phyloP scores from a whole-genome alignment of 37 sponge, comb jelly and placozoan genomes.

The Spongia lamella region DNA sequence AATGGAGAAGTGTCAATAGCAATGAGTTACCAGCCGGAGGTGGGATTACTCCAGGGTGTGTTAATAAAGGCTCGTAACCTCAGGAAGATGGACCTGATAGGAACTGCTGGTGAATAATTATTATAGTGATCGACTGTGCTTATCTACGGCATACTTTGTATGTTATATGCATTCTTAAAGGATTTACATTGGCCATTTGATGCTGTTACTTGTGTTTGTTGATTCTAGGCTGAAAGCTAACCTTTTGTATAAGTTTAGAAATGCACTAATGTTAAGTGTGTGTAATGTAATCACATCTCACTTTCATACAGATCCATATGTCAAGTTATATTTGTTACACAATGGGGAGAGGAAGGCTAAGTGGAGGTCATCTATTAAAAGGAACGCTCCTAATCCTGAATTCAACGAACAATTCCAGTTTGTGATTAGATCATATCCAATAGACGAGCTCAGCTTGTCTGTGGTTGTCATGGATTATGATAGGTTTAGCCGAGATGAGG shows the following conservation, averaged over 20 bases:
- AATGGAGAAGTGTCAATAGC: constrained; percentile 28
- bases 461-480: no score
- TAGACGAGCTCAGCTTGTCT: no score
- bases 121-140: no score
- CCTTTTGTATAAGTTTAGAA: no score
- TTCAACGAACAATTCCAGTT: constrained; percentile 73
- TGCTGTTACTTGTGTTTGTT: no score
- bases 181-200: no score
- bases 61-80: constrained; percentile 34
- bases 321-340: constrained; percentile 50
- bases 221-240: no score
- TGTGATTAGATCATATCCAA: constrained; percentile 2
- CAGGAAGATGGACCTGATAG: constrained; percentile 2
- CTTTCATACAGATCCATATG: constrained; percentile 63
- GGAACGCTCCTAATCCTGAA: constrained; percentile 48
- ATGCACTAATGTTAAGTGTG: no score
- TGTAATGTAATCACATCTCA: background rate
- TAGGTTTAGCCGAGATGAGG: no score
- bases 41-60: constrained; percentile 24
- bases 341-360: constrained; percentile 24
- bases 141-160: no score
- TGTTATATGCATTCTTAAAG: no score
- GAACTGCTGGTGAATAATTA: background rate
- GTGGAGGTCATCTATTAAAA: constrained; percentile 63
- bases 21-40: constrained; percentile 10